A percentile compares a stretch with the other conserved stretches of the same genome.
Evolutionary conservation across 2,888 invertebrate genomes (phyloP).

Genomic region (Nemotelus nigrinus): DNA sequence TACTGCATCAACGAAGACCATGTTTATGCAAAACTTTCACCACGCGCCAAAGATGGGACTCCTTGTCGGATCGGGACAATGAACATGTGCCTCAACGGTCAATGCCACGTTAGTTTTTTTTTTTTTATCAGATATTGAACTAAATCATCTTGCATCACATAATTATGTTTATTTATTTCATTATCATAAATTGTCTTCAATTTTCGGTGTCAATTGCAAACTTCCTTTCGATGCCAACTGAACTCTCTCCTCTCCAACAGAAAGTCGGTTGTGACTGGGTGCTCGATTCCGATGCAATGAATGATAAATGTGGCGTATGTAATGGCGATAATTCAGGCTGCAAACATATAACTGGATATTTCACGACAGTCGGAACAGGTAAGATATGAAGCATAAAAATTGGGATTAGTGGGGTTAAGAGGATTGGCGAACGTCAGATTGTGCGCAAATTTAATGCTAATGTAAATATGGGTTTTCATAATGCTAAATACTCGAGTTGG

Average conservation of each 20-base stretch:
- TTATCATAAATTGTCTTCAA: too few species aligned
- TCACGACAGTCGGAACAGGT: conserved; percentile 65
- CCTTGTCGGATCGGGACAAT: conserved; percentile 71
- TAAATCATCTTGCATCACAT: too few species aligned
- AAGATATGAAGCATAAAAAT: conserved; percentile 14
- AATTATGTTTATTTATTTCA: too few species aligned
- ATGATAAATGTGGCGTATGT: conserved; percentile 75
- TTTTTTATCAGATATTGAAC: too few species aligned
- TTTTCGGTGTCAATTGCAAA: too few species aligned
- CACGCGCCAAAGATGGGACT: conserved; percentile 72
- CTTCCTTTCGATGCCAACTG: too few species aligned
- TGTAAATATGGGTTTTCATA: too few species aligned
- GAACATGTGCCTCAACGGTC: conserved; percentile 73
- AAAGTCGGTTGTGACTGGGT: conserved; percentile 74
- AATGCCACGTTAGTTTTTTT: conserved; percentile 68
- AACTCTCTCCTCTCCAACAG: conserved; percentile 59
- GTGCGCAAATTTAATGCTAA: too few species aligned
- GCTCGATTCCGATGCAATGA: conserved; percentile 72
- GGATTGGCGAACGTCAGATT: neutral
- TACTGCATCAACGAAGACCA: conserved; percentile 71
- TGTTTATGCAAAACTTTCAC: conserved; percentile 69
- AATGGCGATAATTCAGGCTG: conserved; percentile 76
- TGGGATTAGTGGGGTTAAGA: neutral
- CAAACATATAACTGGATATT: conserved; percentile 68
- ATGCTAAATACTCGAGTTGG: too few species aligned